Base-by-base conservation (phyloP, 23 tunicate species). In the Diplosoma virens region DNA sequence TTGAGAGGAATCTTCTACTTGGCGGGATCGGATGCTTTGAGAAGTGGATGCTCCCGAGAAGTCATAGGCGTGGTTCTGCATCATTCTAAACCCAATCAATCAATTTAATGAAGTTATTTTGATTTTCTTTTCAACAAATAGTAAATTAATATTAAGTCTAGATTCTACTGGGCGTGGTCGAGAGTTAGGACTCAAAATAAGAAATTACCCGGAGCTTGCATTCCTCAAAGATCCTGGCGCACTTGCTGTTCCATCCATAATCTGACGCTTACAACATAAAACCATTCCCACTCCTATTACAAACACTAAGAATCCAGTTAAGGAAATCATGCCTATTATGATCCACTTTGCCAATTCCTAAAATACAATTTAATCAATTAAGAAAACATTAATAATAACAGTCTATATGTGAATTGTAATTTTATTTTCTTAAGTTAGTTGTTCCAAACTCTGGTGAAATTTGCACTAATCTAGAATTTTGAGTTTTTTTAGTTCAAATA, bases 61-160 rank as follows among this genome's bases (percentile, higher is more conserved):
- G 75, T 86, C 92, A 41, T 86, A 86, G 0, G 84, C 80, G 28
- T 78, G 84, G 35, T 86, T 86, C 47, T 79, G 92, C 76, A 79
- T 54, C 25, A 68, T 36, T 36, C 92, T 86, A 73, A 5, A 52
- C 79, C 3, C 25, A 21, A 6, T 7, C 28, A 31, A 18, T 25
- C 24, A 16, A 56, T 16, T 56, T 14, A 56, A 56, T 56, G 24
- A 56, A 56, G 20, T 6, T 14, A 20, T 56, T 11, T 11, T 41
- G 50, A 41, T 7, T 41, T 41, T 41, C 50, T 41, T 41, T 9
- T 41, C 14, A 7, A 14, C 18, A 17, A 17, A 30, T 0, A 18
- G 30, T 18, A 63, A 66, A 63, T 20, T 7, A 21, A 4, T 66
- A 5, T 6, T 16, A 16, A 20, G n/a, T n/a, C n/a, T n/a, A n/a